These are phyloP conservation scores for Orycteropus afer DNA, from an alignment of 2,113 vertebrate genomes.

Conservation along the genomic window DNA sequence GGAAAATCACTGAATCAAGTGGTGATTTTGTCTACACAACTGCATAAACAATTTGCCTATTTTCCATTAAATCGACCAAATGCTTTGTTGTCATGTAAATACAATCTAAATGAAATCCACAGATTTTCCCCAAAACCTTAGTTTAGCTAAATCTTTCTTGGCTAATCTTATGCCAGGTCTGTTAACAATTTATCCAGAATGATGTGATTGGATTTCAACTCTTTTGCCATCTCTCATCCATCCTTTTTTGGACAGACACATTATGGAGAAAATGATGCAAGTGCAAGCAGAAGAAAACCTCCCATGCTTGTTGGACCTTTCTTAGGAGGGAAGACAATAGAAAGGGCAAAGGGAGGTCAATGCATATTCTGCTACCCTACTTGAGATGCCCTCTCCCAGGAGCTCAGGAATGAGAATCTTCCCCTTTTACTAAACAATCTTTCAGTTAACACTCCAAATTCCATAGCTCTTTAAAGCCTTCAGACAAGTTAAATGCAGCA, in stretches of 20 bases:
- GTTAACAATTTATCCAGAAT: conserved; percentile 71
- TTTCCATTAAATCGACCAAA: conserved; percentile 54
- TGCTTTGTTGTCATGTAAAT: conserved; percentile 74
- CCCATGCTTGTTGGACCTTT: neutral
- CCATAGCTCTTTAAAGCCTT: neutral
- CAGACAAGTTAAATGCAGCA: neutral
- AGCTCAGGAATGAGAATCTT: neutral
- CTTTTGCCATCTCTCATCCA: conserved; percentile 62
- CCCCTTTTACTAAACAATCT: neutral
- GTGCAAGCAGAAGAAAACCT: conserved; percentile 41
- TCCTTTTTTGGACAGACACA: conserved; percentile 59
- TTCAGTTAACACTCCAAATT: neutral
- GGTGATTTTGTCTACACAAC: conserved; percentile 44
- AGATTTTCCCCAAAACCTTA: conserved; percentile 39
- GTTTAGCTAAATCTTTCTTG: conserved; percentile 64
- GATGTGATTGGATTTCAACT: conserved; percentile 58
- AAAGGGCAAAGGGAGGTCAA: neutral
- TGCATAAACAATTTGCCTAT: conserved; percentile 49
- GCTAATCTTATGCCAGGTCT: conserved; percentile 61
- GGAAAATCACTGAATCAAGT: conserved; percentile 1
- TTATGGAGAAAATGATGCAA: conserved; percentile 70
- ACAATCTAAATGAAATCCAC: conserved; percentile 65
- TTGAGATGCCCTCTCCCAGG: neutral
- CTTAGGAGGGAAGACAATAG: neutral
- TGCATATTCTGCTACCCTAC: neutral